These are phyloP conservation scores for Steromphala cineraria DNA, from an alignment of 2,888 invertebrate species.

Conservation along the genomic window DNA sequence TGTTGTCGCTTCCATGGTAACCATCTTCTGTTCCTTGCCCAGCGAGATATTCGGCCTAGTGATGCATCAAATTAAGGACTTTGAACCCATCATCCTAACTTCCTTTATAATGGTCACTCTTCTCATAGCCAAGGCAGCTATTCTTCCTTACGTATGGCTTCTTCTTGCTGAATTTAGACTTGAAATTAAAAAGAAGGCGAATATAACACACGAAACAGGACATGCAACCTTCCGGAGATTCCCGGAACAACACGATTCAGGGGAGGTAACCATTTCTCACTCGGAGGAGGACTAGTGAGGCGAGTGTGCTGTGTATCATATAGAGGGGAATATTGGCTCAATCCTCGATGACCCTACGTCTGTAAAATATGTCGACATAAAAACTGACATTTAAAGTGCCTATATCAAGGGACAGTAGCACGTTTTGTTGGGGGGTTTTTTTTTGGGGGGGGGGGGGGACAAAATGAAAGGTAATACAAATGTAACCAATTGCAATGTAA, in stretches of 20 bases:
- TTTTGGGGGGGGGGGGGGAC: no score
- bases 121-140: not conserved
- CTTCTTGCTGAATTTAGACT: not conserved
- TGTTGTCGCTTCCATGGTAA: not conserved
- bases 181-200: not conserved
- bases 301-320: not conserved
- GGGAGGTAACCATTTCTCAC: not conserved
- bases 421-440: no score
- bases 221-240: not conserved
- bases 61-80: no score
- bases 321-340: not conserved
- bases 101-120: not conserved
- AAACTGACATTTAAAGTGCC: no score
- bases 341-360: no score
- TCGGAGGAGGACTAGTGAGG: not conserved
- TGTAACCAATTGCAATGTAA: no score
- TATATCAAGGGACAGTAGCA: no score
- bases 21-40: not conserved
- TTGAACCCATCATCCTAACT: no score
- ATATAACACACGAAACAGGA: not conserved
- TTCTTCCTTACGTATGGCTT: not conserved
- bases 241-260: constrained; percentile 1
- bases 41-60: not conserved
- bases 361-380: no score
- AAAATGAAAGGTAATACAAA: no score